These are phyloP conservation scores for Geothlypis trichas DNA, from an alignment of 2,113 vertebrate species.

Conservation along the genomic window DNA sequence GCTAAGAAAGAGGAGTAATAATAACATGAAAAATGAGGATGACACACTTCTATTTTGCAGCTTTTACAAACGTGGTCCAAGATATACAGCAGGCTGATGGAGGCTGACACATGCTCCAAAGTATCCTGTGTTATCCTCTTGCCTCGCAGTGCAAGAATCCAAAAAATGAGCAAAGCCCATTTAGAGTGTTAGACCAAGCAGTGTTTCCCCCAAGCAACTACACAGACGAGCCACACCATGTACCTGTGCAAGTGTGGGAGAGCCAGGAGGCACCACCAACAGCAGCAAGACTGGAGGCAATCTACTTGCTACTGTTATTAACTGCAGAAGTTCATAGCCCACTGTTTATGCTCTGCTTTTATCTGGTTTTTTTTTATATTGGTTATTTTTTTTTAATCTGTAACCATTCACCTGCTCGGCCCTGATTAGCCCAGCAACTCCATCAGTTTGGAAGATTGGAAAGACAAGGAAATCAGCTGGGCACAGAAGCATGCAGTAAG, in stretches of 20 bases:
- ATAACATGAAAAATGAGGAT: background rate
- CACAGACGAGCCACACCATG: background rate
- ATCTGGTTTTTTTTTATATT: background rate
- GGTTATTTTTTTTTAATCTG: background rate
- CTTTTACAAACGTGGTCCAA: background rate
- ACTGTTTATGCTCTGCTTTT: background rate
- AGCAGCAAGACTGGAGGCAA: background rate
- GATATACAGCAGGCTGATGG: background rate
- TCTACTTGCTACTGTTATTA: background rate
- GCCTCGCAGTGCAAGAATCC: background rate
- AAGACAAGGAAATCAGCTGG: background rate
- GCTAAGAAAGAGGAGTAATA: background rate
- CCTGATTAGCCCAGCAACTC: background rate
- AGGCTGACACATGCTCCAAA: background rate
- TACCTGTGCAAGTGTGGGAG: background rate
- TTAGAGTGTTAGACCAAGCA: rapidly evolving
- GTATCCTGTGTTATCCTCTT: background rate
- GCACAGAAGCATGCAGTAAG: background rate
- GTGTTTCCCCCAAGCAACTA: background rate
- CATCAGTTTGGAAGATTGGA: background rate
- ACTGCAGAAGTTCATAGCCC: background rate
- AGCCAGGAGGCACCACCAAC: background rate
- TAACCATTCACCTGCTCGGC: background rate
- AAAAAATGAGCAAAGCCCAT: background rate
- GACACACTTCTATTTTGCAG: background rate